Percentiles rank a stretch among this genome's conserved stretches.
These are phyloP conservation scores for Platanista minor DNA, from an alignment of 2,113 vertebrate genomes.

Conservation along the genomic window DNA sequence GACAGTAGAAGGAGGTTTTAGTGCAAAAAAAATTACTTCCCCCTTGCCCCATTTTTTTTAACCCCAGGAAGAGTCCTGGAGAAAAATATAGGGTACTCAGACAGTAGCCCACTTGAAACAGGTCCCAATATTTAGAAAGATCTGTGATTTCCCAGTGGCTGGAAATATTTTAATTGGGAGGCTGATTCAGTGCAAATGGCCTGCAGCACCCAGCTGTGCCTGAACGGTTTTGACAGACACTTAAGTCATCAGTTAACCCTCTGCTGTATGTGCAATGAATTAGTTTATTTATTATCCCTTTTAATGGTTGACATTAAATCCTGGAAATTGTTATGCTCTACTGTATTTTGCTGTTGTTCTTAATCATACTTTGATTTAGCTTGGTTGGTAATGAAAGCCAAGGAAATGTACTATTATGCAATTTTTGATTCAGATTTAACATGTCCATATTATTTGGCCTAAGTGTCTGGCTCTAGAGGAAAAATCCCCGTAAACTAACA, in stretches of 20 bases:
- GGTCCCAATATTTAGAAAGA: background rate
- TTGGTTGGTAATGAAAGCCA: background rate
- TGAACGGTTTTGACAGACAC: background rate
- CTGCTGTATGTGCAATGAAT: background rate
- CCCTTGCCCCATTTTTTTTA: background rate
- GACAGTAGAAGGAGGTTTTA: background rate
- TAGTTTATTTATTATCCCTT: background rate
- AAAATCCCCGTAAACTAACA: background rate
- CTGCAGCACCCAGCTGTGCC: background rate
- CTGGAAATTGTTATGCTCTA: background rate
- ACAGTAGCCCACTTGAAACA: background rate
- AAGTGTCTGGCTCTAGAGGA: background rate
- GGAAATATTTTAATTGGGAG: background rate
- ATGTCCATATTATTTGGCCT: background rate
- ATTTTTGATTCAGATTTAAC: constrained; percentile 37
- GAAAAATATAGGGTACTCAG: background rate
- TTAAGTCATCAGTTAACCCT: constrained; percentile 25
- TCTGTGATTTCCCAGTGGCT: background rate
- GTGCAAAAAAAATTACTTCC: background rate
- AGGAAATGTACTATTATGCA: background rate
- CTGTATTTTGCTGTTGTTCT: constrained; percentile 48
- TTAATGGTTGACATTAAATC: background rate
- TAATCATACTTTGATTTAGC: background rate
- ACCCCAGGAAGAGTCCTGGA: background rate
- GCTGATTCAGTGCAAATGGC: background rate